Percentiles rank a stretch among this genome's conserved stretches.
Conservation (phyloP, 1,140 invertebrate species). For the Drosophila ananassae region DNA sequence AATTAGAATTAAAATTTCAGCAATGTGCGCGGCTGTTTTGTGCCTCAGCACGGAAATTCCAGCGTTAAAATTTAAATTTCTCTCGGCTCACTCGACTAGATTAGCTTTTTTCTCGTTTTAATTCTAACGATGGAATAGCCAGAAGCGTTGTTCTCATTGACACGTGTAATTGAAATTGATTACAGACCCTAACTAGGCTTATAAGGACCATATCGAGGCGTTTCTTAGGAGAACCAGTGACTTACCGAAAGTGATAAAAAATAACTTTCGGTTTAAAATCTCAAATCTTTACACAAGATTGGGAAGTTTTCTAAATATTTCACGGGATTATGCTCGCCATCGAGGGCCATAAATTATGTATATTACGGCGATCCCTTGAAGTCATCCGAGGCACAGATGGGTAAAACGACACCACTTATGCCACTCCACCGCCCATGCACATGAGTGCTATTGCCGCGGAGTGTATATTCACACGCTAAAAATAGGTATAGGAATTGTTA, state of each 20-base stretch:
- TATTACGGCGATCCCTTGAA: neutral
- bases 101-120: neutral
- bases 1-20: conserved; percentile 3
- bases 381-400: neutral
- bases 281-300: too few relatives aligned
- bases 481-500: neutral
- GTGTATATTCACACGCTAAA: neutral
- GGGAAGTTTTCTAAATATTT: too few relatives aligned
- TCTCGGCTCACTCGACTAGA: neutral
- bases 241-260: too few relatives aligned
- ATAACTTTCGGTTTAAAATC: too few relatives aligned
- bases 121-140: neutral
- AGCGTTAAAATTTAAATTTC: neutral
- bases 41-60: neutral
- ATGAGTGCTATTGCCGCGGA: neutral
- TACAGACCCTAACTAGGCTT: too few relatives aligned
- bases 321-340: neutral
- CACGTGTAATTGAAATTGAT: too few relatives aligned
- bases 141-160: neutral
- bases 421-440: neutral
- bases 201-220: too few relatives aligned
- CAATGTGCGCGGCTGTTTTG: neutral
- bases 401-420: neutral
- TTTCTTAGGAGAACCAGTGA: too few relatives aligned
- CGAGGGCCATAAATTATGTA: neutral